These are phyloP conservation scores for Sanderia malayensis DNA, from an alignment of 30 jellyfish, hydroid and myxozoan species.

Conservation along the genomic window DNA sequence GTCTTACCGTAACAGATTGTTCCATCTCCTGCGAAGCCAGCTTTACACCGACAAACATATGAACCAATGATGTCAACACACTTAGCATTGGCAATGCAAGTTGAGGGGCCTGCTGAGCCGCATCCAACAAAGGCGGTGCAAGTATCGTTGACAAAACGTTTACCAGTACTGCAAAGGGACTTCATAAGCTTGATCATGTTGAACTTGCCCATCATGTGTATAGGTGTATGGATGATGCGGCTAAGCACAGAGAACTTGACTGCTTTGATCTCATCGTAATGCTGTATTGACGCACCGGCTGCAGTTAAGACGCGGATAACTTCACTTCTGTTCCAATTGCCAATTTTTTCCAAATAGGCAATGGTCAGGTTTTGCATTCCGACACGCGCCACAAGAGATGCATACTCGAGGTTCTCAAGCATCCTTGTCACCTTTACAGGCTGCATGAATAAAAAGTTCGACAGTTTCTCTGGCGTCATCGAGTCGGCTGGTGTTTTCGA, in stretches of 20 bases:
- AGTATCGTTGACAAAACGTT: background rate
- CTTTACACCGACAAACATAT: background rate
- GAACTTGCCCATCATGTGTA: background rate
- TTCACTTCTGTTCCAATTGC: background rate
- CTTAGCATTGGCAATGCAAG: background rate
- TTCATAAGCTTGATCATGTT: background rate
- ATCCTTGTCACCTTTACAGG: background rate
- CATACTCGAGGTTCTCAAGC: background rate
- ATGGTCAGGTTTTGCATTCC: background rate
- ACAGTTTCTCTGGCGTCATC: background rate
- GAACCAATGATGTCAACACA: background rate
- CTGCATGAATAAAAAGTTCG: background rate
- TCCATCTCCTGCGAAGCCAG: background rate
- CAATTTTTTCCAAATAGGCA: background rate
- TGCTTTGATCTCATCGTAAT: background rate
- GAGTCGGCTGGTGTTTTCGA: background rate
- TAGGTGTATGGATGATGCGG: background rate
- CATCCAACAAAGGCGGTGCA: constrained; percentile 7
- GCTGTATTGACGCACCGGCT: background rate
- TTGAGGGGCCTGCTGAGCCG: background rate
- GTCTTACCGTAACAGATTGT: constrained; percentile 14
- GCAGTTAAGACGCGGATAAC: background rate
- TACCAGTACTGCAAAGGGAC: constrained; percentile 2
- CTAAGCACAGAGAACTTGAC: background rate
- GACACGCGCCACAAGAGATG: background rate